Conservation (phyloP, 2,113 vertebrate genomes). For the Microtus oregoni region DNA sequence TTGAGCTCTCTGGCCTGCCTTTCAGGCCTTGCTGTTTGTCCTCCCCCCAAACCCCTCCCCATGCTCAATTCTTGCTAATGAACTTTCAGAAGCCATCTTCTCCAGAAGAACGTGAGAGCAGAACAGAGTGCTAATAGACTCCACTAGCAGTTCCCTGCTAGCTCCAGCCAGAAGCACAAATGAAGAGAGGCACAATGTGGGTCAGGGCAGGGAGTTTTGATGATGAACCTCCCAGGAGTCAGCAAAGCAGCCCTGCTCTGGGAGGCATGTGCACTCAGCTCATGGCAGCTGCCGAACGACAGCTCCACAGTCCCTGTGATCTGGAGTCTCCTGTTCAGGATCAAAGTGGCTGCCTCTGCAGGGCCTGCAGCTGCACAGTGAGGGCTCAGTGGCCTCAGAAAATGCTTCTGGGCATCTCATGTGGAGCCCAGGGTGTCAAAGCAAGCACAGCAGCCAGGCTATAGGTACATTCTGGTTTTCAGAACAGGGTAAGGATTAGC, state of each 20-base stretch:
- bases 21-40: constrained; percentile 36
- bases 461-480: constrained; percentile 9
- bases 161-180: constrained; percentile 72
- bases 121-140: constrained; percentile 69
- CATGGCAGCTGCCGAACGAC: constrained; percentile 66
- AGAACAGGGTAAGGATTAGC: background rate
- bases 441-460: background rate
- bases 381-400: background rate
- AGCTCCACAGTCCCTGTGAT: constrained; percentile 72
- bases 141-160: background rate
- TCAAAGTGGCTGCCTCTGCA: constrained; percentile 65
- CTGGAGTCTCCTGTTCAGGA: constrained; percentile 66
- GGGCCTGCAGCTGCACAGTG: background rate
- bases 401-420: background rate
- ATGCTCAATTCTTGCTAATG: constrained; percentile 49
- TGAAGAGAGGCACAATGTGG: constrained; percentile 62
- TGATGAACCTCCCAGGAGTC: constrained; percentile 74
- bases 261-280: constrained; percentile 68
- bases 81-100: constrained; percentile 65
- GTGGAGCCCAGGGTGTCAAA: background rate
- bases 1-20: constrained; percentile 8
- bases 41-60: background rate
- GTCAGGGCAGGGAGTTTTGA: constrained; percentile 73
- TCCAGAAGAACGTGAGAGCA: constrained; percentile 65
- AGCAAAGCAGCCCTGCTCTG: constrained; percentile 71